Base-by-base conservation (phyloP, 2,888 invertebrate genomes). In the Carterocephalus palaemon region DNA sequence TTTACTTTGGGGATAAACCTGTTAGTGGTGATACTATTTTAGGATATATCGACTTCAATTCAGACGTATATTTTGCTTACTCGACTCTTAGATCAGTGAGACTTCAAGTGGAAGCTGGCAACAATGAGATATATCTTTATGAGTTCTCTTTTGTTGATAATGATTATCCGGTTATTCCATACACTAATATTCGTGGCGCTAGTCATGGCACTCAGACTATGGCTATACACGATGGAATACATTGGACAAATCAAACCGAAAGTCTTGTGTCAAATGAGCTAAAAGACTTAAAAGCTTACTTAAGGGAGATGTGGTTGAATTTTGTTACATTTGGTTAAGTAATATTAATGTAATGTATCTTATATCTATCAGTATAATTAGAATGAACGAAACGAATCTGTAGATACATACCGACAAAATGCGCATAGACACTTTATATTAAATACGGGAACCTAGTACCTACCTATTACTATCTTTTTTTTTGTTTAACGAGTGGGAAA, bases 341-440 rank as follows among this genome's bases (percentile, higher is more conserved):
- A n/a, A 32, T 17, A 31, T 28, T 22, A 6, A 33, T 23, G 22
- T 24, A n/a, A n/a, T n/a, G n/a, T n/a, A n/a, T n/a, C n/a, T n/a
- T n/a, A n/a, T n/a, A n/a, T n/a, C n/a, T n/a, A n/a, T n/a, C 0
- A 71, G 66, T 65, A 67, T 64, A 48, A 20, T 49, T 0, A 42
- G 37, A 45, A 69, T 75, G 65, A 74, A 71, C 49, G 51, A 60
- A 4, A 65, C 67, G 1, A 75, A 77, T 52, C 57, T 62, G 0
- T 60, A 71, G 16, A 74, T 69, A 43, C 48, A 76, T 7, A 73
- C 75, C 1, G 53, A 51, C 7, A 68, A 75, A 31, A 54, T 77
- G 4, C 46, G 57, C 7, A 75, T 78, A 51, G 41, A 62, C 7
- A 60, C 41, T 26, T 50, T 64, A 1, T 47, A 54, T 1, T 56